phyloP scores from a whole-genome alignment of 2,888 invertebrate species.

The Thymelicus lineola region DNA sequence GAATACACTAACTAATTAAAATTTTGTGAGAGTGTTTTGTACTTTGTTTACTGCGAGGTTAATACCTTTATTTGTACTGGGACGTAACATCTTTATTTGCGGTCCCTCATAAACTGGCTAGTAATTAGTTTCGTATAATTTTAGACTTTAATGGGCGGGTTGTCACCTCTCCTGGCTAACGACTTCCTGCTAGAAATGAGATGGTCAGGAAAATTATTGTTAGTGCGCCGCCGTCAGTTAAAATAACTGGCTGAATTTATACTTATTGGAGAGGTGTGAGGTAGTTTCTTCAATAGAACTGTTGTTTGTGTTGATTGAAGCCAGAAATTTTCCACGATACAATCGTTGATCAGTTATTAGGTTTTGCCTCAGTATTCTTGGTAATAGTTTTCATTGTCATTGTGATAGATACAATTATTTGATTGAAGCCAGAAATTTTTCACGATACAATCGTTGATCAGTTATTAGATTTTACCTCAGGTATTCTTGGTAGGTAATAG shows the following conservation, averaged over 20 bases:
- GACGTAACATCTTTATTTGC: constrained; percentile 46
- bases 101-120: constrained; percentile 56
- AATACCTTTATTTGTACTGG: constrained; percentile 40
- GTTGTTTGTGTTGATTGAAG: no score
- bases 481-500: no score
- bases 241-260: constrained; percentile 18
- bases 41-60: constrained; percentile 7
- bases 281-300: no score
- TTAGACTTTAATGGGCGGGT: constrained; percentile 68
- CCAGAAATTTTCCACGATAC: no score
- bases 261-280: background rate
- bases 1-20: constrained; percentile 1
- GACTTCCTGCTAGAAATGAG: constrained; percentile 72
- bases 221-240: constrained; percentile 47
- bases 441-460: no score
- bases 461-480: no score
- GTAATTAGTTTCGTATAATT: constrained; percentile 77
- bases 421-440: no score
- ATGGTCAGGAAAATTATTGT: constrained; percentile 60
- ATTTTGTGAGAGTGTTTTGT: background rate
- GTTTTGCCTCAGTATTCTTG: no score
- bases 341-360: no score
- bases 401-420: no score
- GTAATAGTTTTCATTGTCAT: no score
- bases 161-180: constrained; percentile 50